Evolutionary conservation across 2,888 invertebrate genomes (phyloP).

Genomic region (Drosophila algonquin): DNA sequence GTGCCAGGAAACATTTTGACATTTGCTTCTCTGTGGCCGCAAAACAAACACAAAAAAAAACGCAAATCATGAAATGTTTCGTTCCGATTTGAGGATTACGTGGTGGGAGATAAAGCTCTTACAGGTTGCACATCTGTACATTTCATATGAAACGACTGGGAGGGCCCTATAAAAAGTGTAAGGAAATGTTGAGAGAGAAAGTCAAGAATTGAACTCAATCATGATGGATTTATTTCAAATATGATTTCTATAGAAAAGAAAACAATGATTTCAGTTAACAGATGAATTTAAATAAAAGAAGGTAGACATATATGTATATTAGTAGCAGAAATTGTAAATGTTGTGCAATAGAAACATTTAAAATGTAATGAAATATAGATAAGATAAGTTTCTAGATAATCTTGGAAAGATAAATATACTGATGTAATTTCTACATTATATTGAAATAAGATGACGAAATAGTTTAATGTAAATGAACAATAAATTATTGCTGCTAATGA

Average conservation of each 20-base stretch:
- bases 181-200: not conserved
- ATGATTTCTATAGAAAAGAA: not conserved
- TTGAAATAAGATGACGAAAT: not conserved
- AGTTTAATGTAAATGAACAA: too few relatives aligned
- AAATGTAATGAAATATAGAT: not conserved
- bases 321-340: not conserved
- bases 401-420: too few relatives aligned
- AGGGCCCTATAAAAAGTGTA: not conserved
- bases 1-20: conserved; percentile 66
- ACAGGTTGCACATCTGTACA: not conserved
- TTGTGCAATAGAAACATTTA: not conserved
- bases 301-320: not conserved
- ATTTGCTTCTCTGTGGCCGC: conserved; percentile 33
- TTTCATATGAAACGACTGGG: not conserved
- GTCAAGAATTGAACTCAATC: not conserved
- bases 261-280: not conserved
- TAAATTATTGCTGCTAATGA: too few relatives aligned
- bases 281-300: not conserved
- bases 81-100: conserved; percentile 5
- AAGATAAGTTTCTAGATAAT: not conserved
- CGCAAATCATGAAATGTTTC: not conserved
- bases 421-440: not conserved
- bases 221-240: not conserved
- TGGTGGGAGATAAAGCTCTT: conserved; percentile 18
- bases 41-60: not conserved